phyloP scores from a whole-genome alignment of 2,888 invertebrate genomes.

The Eristalis pertinax region DNA sequence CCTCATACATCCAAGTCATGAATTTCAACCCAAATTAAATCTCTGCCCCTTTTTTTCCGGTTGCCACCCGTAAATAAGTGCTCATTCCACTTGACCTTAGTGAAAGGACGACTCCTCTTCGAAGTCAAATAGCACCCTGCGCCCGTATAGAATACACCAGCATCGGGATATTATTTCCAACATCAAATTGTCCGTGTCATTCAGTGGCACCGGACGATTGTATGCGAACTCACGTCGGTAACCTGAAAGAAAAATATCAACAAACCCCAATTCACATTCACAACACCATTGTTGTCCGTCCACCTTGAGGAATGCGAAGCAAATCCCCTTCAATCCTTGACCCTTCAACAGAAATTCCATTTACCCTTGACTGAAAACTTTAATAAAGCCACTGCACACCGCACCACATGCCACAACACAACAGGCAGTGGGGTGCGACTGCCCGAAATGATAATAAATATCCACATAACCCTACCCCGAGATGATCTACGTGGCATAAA shows the following conservation, averaged over 20 bases:
- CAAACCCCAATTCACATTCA: not conserved
- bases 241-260: not conserved
- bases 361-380: slow-evolving; percentile 42
- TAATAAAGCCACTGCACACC: slow-evolving; percentile 21
- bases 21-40: not conserved
- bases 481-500: slow-evolving; percentile 59
- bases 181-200: slow-evolving; percentile 16
- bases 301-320: slow-evolving; percentile 10
- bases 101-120: not conserved
- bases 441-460: slow-evolving; percentile 40
- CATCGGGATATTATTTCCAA: slow-evolving; percentile 4
- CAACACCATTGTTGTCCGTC: not conserved
- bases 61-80: not conserved
- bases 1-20: not conserved
- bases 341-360: slow-evolving; percentile 46
- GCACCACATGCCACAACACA: not conserved
- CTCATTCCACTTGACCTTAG: not conserved
- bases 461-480: slow-evolving; percentile 33
- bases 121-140: not conserved
- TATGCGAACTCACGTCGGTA: not conserved
- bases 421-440: not conserved
- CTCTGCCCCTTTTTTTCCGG: not conserved
- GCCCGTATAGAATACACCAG: not conserved
- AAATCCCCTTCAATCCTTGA: slow-evolving; percentile 52
- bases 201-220: not conserved